Conservation (phyloP, 2,113 vertebrate species). For the Atrichornis clamosus region DNA sequence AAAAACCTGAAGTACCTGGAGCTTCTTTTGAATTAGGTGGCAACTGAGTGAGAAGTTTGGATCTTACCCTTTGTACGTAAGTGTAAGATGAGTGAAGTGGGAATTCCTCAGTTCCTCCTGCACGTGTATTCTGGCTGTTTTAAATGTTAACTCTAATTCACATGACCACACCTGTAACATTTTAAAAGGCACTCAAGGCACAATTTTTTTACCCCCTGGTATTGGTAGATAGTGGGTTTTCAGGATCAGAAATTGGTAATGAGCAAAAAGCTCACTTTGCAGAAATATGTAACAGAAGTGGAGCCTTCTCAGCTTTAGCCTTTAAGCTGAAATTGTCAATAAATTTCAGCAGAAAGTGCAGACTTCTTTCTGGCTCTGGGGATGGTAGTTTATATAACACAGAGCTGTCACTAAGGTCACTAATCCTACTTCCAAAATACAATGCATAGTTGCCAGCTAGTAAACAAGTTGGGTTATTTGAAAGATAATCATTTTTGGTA, state of each 20-base stretch:
- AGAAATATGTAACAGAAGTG: background rate
- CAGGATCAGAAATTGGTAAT: background rate
- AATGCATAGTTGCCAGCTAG: background rate
- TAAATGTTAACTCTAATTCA: background rate
- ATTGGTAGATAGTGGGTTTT: background rate
- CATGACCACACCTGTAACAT: background rate
- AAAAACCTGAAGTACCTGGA: background rate
- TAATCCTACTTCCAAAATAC: background rate
- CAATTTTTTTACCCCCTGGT: background rate
- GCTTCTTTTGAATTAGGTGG: background rate
- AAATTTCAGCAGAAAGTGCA: background rate
- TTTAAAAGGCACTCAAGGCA: background rate
- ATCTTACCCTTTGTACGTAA: background rate
- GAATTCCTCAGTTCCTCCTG: background rate
- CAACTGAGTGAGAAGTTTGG: slow-evolving; percentile 9
- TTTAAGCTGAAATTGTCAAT: background rate
- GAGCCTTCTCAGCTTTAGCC: background rate
- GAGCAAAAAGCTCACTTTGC: background rate
- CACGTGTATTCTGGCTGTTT: background rate
- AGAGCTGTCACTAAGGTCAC: background rate
- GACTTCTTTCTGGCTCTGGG: background rate
- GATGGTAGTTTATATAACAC: background rate
- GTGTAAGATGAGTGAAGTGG: background rate
- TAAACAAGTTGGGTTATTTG: background rate
- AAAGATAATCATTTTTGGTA: background rate